Conservation (phyloP, 64 coral and sea anemone species). For the Trachythela sp. region DNA sequence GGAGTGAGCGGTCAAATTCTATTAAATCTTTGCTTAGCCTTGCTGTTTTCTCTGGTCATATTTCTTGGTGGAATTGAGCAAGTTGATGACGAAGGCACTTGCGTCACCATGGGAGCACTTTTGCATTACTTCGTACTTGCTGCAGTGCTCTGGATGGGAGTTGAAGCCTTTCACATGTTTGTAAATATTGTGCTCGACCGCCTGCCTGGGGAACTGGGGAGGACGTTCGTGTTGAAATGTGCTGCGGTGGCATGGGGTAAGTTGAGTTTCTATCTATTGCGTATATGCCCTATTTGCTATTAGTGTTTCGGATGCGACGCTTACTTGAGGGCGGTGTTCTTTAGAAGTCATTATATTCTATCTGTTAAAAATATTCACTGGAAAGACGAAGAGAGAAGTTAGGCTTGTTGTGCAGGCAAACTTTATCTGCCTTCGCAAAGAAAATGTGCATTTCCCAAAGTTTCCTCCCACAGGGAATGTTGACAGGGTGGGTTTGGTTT, state of each 20-base stretch:
- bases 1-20: constrained; percentile 5
- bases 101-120: neutral
- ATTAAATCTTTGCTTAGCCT: neutral
- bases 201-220: constrained; percentile 3
- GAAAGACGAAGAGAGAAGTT: too few species aligned
- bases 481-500: too few species aligned
- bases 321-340: too few species aligned
- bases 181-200: neutral
- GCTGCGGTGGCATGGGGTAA: constrained; percentile 2
- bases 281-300: too few species aligned
- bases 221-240: neutral
- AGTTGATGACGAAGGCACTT: neutral
- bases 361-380: too few species aligned
- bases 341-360: too few species aligned
- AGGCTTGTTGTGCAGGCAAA: too few species aligned
- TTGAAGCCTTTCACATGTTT: neutral
- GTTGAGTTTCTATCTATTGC: too few species aligned
- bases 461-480: too few species aligned
- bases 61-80: constrained; percentile 9
- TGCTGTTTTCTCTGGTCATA: neutral
- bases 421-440: too few species aligned
- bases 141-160: neutral
- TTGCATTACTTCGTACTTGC: constrained; percentile 4
- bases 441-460: too few species aligned
- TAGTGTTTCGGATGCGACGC: too few species aligned